Evolutionary conservation across 2,888 invertebrate genomes (phyloP).

Genomic region (Podotricha telesiphe): DNA sequence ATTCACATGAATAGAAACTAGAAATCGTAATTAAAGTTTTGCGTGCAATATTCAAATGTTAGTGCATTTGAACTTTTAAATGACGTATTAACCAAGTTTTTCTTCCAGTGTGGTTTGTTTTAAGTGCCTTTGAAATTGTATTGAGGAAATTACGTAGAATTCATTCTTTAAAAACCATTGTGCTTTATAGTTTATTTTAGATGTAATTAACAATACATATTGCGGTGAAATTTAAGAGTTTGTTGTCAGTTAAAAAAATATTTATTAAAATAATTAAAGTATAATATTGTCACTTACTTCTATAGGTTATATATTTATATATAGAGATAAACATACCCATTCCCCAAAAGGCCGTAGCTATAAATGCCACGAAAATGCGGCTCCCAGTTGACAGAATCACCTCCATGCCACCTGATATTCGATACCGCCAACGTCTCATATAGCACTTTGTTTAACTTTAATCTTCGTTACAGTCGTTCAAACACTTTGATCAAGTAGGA

Average conservation of each 20-base stretch:
- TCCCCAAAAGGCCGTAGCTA: conserved; percentile 76
- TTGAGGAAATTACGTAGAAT: neutral
- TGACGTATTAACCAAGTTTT: conserved; percentile 12
- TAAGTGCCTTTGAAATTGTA: conserved; percentile 5
- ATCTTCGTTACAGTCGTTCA: conserved; percentile 45
- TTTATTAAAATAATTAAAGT: too few species aligned
- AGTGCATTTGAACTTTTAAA: conserved; percentile 13
- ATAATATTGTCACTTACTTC: too few species aligned
- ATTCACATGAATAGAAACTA: neutral
- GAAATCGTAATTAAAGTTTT: conserved; percentile 11
- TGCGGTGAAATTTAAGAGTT: neutral
- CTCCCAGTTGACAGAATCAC: conserved; percentile 66
- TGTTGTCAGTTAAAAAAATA: too few species aligned
- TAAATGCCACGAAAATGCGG: conserved; percentile 77
- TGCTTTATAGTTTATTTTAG: neutral
- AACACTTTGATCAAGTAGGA: conserved; percentile 38
- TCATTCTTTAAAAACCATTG: neutral
- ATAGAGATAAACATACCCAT: conserved; percentile 67
- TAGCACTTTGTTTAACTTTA: conserved; percentile 49
- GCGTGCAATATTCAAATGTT: conserved; percentile 19
- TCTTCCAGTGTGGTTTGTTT: conserved; percentile 6
- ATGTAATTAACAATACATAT: neutral
- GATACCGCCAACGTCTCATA: conserved; percentile 49
- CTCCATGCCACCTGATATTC: conserved; percentile 71
- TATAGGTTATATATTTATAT: neutral